Evolutionary conservation across 2,888 invertebrate species (phyloP).

Genomic region (Blastobasis adustella): DNA sequence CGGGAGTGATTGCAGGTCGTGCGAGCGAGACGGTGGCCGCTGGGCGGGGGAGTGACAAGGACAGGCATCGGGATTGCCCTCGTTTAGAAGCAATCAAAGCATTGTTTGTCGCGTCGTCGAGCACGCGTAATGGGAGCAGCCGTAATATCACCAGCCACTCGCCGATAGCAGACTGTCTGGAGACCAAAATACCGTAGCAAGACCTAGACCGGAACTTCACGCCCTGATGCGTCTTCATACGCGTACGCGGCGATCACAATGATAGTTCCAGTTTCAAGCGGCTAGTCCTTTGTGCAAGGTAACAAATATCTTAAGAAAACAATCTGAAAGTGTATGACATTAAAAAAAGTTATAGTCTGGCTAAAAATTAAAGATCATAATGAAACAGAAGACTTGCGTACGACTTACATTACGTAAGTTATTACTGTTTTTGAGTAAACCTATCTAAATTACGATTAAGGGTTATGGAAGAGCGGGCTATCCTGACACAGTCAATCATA

Average conservation of each 20-base stretch:
- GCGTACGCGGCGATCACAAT: neutral
- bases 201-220: no score
- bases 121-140: conserved; percentile 34
- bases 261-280: neutral
- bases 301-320: conserved; percentile 4
- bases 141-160: conserved; percentile 10
- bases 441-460: no score
- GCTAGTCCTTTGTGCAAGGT: neutral
- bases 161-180: conserved; percentile 36
- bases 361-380: no score
- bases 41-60: conserved; percentile 43
- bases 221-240: no score
- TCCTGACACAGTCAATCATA: no score
- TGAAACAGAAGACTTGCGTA: no score
- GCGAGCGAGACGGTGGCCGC: conserved; percentile 34
- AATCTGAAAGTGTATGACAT: neutral
- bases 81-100: conserved; percentile 56
- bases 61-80: conserved; percentile 58
- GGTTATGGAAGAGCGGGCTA: no score
- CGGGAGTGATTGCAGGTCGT: conserved; percentile 53
- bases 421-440: no score
- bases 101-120: conserved; percentile 54
- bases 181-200: conserved; percentile 21
- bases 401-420: no score
- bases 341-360: no score